A percentile compares a stretch with the other conserved stretches of the same genome.
Evolutionary conservation across 2,797 vertebrate genomes (phyloP).

Genomic region (Falco novaeseelandiae): DNA sequence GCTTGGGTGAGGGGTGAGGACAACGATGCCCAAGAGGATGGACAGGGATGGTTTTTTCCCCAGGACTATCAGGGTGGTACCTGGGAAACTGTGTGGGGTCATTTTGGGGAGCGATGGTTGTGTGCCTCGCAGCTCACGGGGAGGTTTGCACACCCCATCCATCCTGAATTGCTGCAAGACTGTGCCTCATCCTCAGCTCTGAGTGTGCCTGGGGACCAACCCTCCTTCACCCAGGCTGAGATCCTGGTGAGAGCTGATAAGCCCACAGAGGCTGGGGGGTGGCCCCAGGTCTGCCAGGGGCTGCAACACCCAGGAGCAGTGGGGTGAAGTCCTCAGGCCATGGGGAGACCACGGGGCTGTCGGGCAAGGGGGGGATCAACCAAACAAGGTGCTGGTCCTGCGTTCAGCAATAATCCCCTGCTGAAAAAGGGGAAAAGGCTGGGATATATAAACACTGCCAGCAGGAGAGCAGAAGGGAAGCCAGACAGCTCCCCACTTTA

Average conservation of each 20-base stretch:
- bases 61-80: background rate
- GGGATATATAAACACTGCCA: background rate
- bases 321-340: background rate
- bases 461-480: slow-evolving; percentile 10
- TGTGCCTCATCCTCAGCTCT: accelerated
- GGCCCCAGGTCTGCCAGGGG: background rate
- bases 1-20: background rate
- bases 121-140: accelerated
- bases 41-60: background rate
- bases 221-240: accelerated
- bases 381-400: background rate
- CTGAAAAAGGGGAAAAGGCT: background rate
- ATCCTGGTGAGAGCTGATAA: background rate
- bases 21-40: accelerated
- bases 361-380: background rate
- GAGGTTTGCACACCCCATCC: background rate
- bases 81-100: background rate
- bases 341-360: accelerated
- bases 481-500: background rate
- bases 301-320: background rate
- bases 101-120: background rate
- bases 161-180: background rate
- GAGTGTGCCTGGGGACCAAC: background rate
- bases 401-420: background rate
- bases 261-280: accelerated